Evolutionary conservation across 2,797 vertebrate genomes (phyloP).

Genomic region (Enteromius unitaeniatus): DNA sequence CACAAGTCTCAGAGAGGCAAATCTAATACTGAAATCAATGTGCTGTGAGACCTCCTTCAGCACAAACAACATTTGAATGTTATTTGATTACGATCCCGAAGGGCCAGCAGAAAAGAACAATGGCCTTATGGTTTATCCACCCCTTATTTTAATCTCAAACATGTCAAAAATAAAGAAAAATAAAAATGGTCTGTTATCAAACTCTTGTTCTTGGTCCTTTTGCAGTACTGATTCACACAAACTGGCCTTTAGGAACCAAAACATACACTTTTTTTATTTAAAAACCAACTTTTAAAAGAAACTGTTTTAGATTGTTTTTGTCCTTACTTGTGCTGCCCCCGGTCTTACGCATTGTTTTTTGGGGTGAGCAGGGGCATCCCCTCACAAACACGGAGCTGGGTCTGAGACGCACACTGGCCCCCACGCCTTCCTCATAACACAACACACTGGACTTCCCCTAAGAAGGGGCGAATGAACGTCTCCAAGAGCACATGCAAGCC

Average conservation of each 20-base stretch:
- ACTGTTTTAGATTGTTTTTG: neutral
- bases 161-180: constrained; percentile 30
- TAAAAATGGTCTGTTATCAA: constrained; percentile 30
- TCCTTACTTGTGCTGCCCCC: constrained; percentile 8
- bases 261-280: neutral
- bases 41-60: constrained; percentile 52
- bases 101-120: constrained; percentile 50
- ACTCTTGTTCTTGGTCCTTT: neutral
- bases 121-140: constrained; percentile 53
- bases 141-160: constrained; percentile 34
- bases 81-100: constrained; percentile 55
- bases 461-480: neutral
- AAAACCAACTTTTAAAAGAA: neutral
- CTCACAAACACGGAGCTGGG: constrained; percentile 24
- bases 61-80: constrained; percentile 61
- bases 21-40: constrained; percentile 64
- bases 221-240: neutral
- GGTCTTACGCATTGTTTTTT: constrained; percentile 25
- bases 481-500: constrained; percentile 27
- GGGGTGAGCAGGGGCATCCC: constrained; percentile 53
- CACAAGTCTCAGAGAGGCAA: constrained; percentile 53
- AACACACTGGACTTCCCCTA: constrained; percentile 59
- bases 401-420: constrained; percentile 51
- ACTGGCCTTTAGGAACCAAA: neutral
- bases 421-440: constrained; percentile 58